A percentile compares a stretch with the other conserved stretches of the same genome.
Conservation (phyloP, 1,140 invertebrate genomes). For the Drosophila orosa region DNA sequence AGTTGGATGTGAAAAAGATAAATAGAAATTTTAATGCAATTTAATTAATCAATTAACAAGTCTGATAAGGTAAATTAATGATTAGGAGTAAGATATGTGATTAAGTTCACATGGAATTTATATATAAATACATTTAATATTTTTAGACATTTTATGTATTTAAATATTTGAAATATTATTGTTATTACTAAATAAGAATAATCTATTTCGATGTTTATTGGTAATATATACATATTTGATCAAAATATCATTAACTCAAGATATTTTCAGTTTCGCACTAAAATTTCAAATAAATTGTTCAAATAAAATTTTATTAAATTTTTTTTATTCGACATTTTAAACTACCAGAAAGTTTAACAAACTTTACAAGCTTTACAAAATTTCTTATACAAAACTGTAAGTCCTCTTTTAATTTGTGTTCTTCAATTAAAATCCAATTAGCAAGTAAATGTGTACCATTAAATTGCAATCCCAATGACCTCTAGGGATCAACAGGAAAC, state of each 20-base stretch:
- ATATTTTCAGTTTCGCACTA: no score
- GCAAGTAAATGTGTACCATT: slow-evolving; percentile 3
- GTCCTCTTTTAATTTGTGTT: slow-evolving; percentile 3
- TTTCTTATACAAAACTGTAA: not conserved
- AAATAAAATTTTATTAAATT: no score
- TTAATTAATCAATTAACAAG: not conserved
- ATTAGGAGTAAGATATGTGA: no score
- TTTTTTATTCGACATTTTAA: not conserved
- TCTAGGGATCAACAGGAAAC: not conserved
- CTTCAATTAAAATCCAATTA: slow-evolving; percentile 18
- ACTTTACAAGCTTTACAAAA: not conserved
- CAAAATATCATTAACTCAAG: no score
- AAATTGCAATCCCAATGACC: slow-evolving; percentile 2
- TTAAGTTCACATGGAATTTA: not conserved
- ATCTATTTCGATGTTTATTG: not conserved
- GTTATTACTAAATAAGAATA: not conserved
- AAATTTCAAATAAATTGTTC: no score
- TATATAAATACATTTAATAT: not conserved
- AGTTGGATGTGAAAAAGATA: slow-evolving; percentile 1
- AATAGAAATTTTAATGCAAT: not conserved
- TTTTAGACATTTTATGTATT: no score
- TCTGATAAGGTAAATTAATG: not conserved
- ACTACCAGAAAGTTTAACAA: not conserved
- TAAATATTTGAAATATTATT: not conserved
- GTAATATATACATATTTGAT: not conserved